Base-by-base conservation (phyloP, 2,888 invertebrate species). In the Ophion ventricosus region DNA sequence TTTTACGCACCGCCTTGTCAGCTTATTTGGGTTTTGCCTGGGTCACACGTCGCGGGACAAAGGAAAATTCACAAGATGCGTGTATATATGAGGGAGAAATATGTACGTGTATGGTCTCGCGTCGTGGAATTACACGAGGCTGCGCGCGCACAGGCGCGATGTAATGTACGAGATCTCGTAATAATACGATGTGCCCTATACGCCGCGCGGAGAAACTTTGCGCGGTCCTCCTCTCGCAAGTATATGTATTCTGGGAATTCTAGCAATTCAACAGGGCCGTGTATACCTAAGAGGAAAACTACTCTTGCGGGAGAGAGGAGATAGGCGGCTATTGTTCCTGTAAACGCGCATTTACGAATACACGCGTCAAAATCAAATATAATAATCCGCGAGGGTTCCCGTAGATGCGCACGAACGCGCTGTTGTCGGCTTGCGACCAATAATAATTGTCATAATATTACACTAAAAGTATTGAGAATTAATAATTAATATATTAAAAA, bases 201-300 rank as follows among this genome's bases (percentile, higher is more conserved):
- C 57, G 56, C 73, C 64, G 73, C 43, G 43, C 43, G 14, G 10
- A 43, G 14, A 43, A 43, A 43, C 43, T 43, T 29, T 66, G 73
- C 66, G 61, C 78, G 82, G 57, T 43, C 43, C 43, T 43, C 43
- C 43, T 43, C 75, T 67, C 76, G 61, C 72, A 80, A 83, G 82
- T 85, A 80, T 85, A 82, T 85, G 82, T 85, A 85, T 85, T 85
- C 82, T 80, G 82, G 73, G 82, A 85, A 85, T 85, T 76, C 82
- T 73, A 82, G 79, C 82, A 59, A 85, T 85, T 82, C 80, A 81
- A 63, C 25, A n/a, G 73, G 43, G 43, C 43, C 43, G 80, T 80
- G 57, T 49, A 66, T 14, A 43, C 43, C 54, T 75, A 57, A 49
- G 54, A 76, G 80, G 61, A 82, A 74, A 82, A 80, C n/a, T 82